These are phyloP conservation scores for Diadema setosum DNA, from an alignment of 35 echinoderm and acorn worm species.

Conservation along the genomic window DNA sequence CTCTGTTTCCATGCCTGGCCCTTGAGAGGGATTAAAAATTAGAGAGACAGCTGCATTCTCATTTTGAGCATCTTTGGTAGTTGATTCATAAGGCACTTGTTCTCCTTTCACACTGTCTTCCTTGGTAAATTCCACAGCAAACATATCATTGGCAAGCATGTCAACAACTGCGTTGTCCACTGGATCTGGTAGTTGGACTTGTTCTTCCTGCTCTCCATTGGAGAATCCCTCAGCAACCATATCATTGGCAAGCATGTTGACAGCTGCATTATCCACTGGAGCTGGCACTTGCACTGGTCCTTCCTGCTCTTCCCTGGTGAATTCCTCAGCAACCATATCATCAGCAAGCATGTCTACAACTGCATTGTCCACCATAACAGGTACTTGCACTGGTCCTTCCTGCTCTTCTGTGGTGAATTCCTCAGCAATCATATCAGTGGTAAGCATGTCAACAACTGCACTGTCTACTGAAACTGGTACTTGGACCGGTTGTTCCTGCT, in stretches of 20 bases:
- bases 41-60: not conserved
- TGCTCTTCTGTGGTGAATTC: not conserved
- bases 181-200: not conserved
- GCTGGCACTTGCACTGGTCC: too few species aligned
- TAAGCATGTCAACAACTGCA: not conserved
- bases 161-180: not conserved
- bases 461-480: not conserved
- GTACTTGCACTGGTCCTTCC: not conserved
- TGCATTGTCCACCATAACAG: not conserved
- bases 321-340: not conserved
- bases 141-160: not conserved
- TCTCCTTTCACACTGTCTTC: not conserved
- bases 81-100: not conserved
- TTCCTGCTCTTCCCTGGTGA: too few species aligned
- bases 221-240: too few species aligned
- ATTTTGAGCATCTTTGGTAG: not conserved
- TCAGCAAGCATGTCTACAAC: not conserved
- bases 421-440: not conserved
- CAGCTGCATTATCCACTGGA: too few species aligned
- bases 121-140: not conserved
- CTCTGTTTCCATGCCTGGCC: not conserved
- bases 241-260: too few species aligned
- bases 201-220: not conserved
- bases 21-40: not conserved
- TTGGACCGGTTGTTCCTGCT: not conserved